A percentile compares a stretch with the other conserved stretches of the same genome.
Conservation (phyloP, 2,888 invertebrate species). For the Gnatocerus cornutus region DNA sequence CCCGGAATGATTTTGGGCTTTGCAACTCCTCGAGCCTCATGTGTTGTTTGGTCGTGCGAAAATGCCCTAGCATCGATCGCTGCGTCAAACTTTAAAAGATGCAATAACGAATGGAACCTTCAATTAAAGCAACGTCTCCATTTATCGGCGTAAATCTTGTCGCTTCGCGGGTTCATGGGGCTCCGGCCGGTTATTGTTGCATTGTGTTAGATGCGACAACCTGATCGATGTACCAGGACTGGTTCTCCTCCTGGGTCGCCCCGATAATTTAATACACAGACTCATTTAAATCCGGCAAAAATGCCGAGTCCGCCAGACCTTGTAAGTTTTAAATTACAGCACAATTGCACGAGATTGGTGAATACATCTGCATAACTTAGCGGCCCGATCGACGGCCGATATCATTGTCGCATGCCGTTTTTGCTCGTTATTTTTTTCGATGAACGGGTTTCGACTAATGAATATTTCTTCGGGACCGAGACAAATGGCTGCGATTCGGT, state of each 20-base stretch:
- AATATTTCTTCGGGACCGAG: constrained; percentile 62
- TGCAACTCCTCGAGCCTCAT: constrained; percentile 27
- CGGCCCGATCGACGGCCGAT: constrained; percentile 66
- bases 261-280: constrained; percentile 68
- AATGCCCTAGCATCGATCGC: constrained; percentile 17
- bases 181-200: constrained; percentile 39
- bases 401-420: constrained; percentile 65
- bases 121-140: constrained; percentile 41
- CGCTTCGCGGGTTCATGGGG: constrained; percentile 18
- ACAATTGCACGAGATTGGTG: constrained; percentile 71
- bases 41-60: constrained; percentile 16
- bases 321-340: constrained; percentile 70
- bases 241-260: constrained; percentile 62
- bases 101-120: constrained; percentile 6
- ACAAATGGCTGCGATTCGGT: constrained; percentile 59
- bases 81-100: constrained; percentile 12
- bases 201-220: constrained; percentile 64
- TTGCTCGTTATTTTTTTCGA: constrained; percentile 46
- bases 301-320: constrained; percentile 65
- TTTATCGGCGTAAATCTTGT: constrained; percentile 38
- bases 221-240: constrained; percentile 64
- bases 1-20: constrained; percentile 24
- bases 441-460: constrained; percentile 61
- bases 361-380: constrained; percentile 71
- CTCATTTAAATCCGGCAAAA: constrained; percentile 69